phyloP scores from a whole-genome alignment of 2,888 invertebrate genomes.

The Epistrophe grossulariae region DNA sequence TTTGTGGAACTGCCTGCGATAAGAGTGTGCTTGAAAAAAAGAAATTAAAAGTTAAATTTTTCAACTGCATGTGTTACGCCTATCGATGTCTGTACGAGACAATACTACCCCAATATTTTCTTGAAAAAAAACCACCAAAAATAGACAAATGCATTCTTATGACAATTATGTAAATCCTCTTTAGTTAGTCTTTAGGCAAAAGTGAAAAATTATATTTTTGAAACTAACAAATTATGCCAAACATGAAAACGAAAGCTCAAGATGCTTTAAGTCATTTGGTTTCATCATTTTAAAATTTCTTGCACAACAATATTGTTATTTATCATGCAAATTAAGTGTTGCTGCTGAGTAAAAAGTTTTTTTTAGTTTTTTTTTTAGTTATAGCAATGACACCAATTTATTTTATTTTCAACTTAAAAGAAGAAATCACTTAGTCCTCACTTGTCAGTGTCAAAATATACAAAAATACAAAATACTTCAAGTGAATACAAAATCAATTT shows the following conservation, averaged over 20 bases:
- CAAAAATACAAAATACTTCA: constrained; percentile 18
- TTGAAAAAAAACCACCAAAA: too few species aligned
- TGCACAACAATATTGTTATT: constrained; percentile 4
- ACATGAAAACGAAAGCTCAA: neutral
- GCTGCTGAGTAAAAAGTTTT: neutral
- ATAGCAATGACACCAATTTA: constrained; percentile 15
- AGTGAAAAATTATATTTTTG: neutral
- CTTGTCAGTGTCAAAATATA: constrained; percentile 27
- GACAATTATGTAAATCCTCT: neutral
- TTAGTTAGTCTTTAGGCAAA: neutral
- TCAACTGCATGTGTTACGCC: too few species aligned
- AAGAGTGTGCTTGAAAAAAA: too few species aligned
- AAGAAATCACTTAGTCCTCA: constrained; percentile 18
- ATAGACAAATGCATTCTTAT: too few species aligned
- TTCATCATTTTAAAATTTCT: neutral
- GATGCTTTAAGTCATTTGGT: neutral
- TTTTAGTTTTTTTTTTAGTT: too few species aligned
- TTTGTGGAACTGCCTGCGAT: too few species aligned
- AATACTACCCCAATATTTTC: too few species aligned
- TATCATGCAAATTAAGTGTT: neutral
- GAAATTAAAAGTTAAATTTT: too few species aligned
- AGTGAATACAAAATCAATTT: constrained; percentile 22
- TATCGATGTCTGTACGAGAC: too few species aligned
- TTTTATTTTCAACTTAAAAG: neutral
- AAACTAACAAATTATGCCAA: neutral